Percentiles rank a stretch among this genome's conserved stretches.
phyloP scores from a whole-genome alignment of 2,113 vertebrate genomes.

The Cebus imitator region DNA sequence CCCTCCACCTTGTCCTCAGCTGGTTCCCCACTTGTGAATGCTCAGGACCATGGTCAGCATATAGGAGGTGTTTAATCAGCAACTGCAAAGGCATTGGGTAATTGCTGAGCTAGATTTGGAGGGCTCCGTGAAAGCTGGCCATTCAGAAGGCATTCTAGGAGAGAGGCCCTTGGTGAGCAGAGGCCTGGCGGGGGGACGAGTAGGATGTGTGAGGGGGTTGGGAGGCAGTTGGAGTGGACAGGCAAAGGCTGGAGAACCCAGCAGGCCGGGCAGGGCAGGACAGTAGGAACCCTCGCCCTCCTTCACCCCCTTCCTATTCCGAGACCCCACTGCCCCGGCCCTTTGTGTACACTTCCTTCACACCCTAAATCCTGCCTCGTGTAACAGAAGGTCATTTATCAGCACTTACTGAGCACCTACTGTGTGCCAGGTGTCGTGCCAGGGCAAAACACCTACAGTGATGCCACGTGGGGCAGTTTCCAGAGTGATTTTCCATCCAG shows the following conservation, averaged over 20 bases:
- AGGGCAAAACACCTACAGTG: background rate
- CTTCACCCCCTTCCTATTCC: background rate
- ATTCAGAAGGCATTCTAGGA: background rate
- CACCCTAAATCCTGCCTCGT: background rate
- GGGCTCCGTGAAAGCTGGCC: background rate
- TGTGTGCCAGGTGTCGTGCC: background rate
- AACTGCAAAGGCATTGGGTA: fast-evolving
- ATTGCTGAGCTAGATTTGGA: background rate
- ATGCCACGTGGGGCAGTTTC: background rate
- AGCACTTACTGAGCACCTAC: background rate
- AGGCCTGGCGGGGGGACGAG: background rate
- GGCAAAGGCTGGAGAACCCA: too few relatives aligned
- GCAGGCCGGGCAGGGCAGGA: background rate
- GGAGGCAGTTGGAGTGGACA: background rate
- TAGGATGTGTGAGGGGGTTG: background rate
- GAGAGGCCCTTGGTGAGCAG: too few relatives aligned
- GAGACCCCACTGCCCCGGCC: background rate
- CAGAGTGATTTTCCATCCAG: background rate
- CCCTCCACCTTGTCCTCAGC: background rate
- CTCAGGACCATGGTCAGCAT: too few relatives aligned
- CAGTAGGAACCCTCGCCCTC: background rate
- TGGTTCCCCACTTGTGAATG: background rate
- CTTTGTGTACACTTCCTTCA: background rate
- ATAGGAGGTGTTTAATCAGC: background rate
- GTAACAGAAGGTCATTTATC: background rate